These are phyloP conservation scores for Chanos chanos DNA, from an alignment of 2,797 vertebrate species.

Conservation along the genomic window DNA sequence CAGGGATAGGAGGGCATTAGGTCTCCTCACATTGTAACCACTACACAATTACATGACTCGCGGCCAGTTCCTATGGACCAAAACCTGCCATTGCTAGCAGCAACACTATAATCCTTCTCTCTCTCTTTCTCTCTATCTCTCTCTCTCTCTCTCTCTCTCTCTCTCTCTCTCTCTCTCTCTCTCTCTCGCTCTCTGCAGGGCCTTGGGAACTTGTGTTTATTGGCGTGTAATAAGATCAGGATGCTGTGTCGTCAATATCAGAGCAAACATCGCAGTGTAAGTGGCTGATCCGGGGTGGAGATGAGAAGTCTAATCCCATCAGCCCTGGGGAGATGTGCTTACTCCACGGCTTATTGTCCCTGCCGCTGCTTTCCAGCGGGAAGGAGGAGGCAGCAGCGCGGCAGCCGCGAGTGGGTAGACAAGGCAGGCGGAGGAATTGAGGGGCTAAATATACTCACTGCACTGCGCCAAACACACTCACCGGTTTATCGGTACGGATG, in stretches of 20 bases:
- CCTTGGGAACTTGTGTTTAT: slow-evolving; percentile 57
- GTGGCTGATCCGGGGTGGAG: slow-evolving; percentile 19
- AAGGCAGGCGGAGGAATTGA: slow-evolving; percentile 34
- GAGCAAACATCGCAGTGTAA: slow-evolving; percentile 64
- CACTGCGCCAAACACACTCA: slow-evolving; percentile 1
- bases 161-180: background rate
- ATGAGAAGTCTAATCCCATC: slow-evolving; percentile 71
- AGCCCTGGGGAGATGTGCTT: slow-evolving; percentile 74
- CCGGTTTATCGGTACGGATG: slow-evolving; percentile 29
- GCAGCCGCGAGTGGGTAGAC: slow-evolving; percentile 31
- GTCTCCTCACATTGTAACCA: too few relatives aligned
- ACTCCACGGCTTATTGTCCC: slow-evolving; percentile 54
- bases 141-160: background rate
- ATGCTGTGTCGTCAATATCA: slow-evolving; percentile 69
- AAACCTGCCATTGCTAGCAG: too few relatives aligned
- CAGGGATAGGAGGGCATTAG: too few relatives aligned
- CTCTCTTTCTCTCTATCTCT: too few relatives aligned
- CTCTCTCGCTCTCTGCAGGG: background rate
- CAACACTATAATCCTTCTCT: too few relatives aligned
- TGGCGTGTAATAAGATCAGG: slow-evolving; percentile 75
- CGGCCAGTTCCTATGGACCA: too few relatives aligned
- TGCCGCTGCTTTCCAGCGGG: slow-evolving; percentile 20
- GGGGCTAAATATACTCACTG: slow-evolving; percentile 62
- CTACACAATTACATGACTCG: too few relatives aligned
- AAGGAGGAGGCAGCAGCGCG: background rate